Evolutionary conservation across 2,888 invertebrate genomes (phyloP).

Genomic region (Blera fallax): DNA sequence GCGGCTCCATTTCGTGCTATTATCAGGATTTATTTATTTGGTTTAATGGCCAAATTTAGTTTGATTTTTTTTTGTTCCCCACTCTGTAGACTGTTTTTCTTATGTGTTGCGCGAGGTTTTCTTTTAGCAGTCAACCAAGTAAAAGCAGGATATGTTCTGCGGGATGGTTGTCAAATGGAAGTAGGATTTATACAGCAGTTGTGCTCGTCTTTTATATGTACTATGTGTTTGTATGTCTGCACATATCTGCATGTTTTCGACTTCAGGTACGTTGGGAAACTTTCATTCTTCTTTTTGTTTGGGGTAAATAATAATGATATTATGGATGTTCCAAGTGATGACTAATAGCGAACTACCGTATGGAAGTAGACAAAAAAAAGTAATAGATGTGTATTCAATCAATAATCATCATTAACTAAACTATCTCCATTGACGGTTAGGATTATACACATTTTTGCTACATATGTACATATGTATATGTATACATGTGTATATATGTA

Average conservation of each 20-base stretch:
- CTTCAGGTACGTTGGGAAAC: neutral
- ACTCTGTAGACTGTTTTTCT: neutral
- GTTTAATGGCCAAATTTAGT: constrained; percentile 51
- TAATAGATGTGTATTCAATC: neutral
- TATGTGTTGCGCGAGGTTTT: constrained; percentile 14
- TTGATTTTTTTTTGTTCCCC: neutral
- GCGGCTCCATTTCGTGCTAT: constrained; percentile 45
- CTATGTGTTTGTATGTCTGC: neutral
- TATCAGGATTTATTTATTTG: constrained; percentile 62
- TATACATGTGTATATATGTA: no score
- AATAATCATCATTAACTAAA: no score
- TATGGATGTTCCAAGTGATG: neutral
- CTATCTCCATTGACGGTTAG: no score
- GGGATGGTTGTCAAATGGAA: constrained; percentile 22
- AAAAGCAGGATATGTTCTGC: neutral
- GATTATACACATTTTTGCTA: no score
- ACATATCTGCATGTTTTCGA: neutral
- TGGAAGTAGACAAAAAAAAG: neutral
- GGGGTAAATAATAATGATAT: neutral
- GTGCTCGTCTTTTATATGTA: neutral
- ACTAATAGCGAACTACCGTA: neutral
- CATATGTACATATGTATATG: no score
- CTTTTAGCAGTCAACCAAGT: neutral
- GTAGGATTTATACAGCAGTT: constrained; percentile 23
- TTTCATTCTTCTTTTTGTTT: constrained; percentile 4